Conservation (phyloP, 92 coral and sea anemone species). For the Epizoanthus stellaris region DNA sequence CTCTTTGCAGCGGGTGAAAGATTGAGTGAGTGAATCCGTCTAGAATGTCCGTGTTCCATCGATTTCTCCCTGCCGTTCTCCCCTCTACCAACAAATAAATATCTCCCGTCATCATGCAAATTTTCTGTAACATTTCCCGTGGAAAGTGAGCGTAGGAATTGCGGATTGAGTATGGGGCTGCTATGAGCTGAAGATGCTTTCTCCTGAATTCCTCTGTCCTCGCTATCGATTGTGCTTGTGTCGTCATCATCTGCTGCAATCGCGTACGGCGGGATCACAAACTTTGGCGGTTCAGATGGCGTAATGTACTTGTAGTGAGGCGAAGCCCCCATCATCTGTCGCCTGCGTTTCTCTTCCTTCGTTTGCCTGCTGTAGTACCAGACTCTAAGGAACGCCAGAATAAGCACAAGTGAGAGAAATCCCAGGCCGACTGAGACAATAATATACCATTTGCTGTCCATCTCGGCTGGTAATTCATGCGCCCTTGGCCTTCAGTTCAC, state of each 20-base stretch:
- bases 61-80: not conserved
- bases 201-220: slow-evolving; percentile 17
- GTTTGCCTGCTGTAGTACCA: slow-evolving; percentile 46
- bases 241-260: slow-evolving; percentile 60
- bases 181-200: slow-evolving; percentile 19
- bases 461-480: not conserved
- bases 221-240: slow-evolving; percentile 58
- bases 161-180: slow-evolving; percentile 27
- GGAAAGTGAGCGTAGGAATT: slow-evolving; percentile 20
- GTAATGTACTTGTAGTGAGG: slow-evolving; percentile 65
- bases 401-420: slow-evolving; percentile 48
- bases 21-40: slow-evolving; percentile 17
- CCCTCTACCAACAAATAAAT: slow-evolving; percentile 4
- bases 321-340: not conserved
- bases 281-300: slow-evolving; percentile 73
- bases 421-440: slow-evolving; percentile 24
- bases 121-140: not conserved
- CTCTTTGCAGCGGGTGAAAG: slow-evolving; percentile 41
- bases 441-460: slow-evolving; percentile 8
- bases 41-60: not conserved
- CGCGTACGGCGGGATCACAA: slow-evolving; percentile 81
- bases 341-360: slow-evolving; percentile 1
- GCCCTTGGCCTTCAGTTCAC: no score
- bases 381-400: slow-evolving; percentile 54
- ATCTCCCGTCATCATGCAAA: slow-evolving; percentile 14